These are phyloP conservation scores for Microcebus lehilahytsara DNA, from an alignment of 2,113 vertebrate species.

Conservation along the genomic window DNA sequence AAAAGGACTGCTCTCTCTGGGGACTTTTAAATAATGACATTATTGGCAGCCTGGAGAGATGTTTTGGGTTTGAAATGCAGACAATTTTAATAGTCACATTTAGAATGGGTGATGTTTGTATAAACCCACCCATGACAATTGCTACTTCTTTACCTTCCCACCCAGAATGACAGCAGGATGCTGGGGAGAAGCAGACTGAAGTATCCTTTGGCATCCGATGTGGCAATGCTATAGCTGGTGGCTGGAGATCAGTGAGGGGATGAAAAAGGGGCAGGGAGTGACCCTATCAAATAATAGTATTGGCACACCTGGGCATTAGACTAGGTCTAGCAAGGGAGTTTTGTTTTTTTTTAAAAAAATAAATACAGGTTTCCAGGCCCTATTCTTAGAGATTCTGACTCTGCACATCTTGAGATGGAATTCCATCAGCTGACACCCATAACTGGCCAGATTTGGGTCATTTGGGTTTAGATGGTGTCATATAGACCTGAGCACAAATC, in stretches of 20 bases:
- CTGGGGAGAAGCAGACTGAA: not conserved
- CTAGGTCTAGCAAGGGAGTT: not conserved
- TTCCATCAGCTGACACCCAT: not conserved
- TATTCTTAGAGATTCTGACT: not conserved
- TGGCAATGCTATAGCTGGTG: not conserved
- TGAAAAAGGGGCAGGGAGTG: not conserved
- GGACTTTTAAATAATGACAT: constrained; percentile 38
- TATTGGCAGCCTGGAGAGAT: constrained; percentile 46
- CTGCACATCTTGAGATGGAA: not conserved
- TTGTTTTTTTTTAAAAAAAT: too few relatives aligned
- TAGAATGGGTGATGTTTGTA: not conserved
- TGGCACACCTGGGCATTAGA: not conserved
- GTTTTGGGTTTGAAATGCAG: constrained; percentile 43
- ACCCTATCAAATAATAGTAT: not conserved
- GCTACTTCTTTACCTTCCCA: not conserved
- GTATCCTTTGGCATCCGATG: not conserved
- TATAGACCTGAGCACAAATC: not conserved
- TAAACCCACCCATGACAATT: not conserved
- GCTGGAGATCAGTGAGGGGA: not conserved
- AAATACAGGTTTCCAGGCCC: not conserved
- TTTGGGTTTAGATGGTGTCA: not conserved
- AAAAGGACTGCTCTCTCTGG: constrained; percentile 45
- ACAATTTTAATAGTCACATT: constrained; percentile 30
- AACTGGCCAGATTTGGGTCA: not conserved
- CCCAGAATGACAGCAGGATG: not conserved